Percentiles rank a stretch among this genome's conserved stretches.
Evolutionary conservation across 1,140 invertebrate species (phyloP).

Genomic region (Sinella curviseta): DNA sequence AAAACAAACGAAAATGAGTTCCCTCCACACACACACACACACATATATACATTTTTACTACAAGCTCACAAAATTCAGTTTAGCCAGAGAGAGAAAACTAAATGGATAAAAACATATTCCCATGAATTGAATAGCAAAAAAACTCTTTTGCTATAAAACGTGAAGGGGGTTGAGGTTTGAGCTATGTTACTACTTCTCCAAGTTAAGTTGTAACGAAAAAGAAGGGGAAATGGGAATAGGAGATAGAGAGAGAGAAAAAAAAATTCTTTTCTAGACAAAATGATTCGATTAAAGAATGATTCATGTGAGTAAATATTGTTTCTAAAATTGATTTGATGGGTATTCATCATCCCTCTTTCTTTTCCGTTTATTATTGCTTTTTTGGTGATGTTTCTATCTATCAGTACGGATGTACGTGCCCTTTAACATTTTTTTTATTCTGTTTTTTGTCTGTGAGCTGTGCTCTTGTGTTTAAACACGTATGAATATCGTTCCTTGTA

Average conservation of each 20-base stretch:
- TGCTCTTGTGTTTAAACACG: neutral
- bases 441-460: neutral
- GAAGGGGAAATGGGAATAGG: neutral
- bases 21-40: too few species aligned
- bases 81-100: too few species aligned
- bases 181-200: too few species aligned
- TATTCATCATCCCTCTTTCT: conserved; percentile 4
- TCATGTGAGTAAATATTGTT: conserved; percentile 47
- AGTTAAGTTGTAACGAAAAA: neutral
- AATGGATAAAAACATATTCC: too few species aligned
- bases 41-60: too few species aligned
- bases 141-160: too few species aligned
- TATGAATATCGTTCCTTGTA: too few species aligned
- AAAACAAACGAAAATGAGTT: conserved; percentile 9
- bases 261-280: conserved; percentile 1
- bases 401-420: neutral
- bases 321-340: conserved; percentile 40
- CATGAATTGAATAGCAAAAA: too few species aligned
- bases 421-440: neutral
- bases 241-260: neutral
- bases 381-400: conserved; percentile 7
- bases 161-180: too few species aligned
- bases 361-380: conserved; percentile 3
- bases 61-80: too few species aligned
- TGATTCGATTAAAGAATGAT: conserved; percentile 47